Evolutionary conservation across 1,140 invertebrate genomes (phyloP), one percentile per base, ranked within the genome.

Genomic region (Heterodera schachtii): DNA sequence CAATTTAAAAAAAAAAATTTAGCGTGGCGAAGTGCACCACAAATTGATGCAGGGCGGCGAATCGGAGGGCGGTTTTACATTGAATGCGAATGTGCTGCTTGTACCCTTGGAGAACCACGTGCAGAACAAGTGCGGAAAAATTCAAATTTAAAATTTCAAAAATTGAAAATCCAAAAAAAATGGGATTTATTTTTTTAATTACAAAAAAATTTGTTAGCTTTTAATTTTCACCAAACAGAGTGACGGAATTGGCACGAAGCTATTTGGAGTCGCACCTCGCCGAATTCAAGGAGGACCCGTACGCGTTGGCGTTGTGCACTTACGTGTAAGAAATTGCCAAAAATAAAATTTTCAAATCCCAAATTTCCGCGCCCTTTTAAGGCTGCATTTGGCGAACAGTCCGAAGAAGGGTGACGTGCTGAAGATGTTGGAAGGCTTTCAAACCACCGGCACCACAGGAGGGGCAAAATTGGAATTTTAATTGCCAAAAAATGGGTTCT

Each of bases 1-100:
- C 19, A 19, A 19, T 64, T 13, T 64, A 19, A 31, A 31, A 31
- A 31, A 31, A 31, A 31, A 31, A 31, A 31, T 31, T 31, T 19
- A 64, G 75, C 94, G 93, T 9, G 94, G 94, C 70, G 93, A 93
- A 87, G 91, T 95, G 19, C 93, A 93, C 84, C 93, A 95, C 88
- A 92, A 93, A 64, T 81, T 85, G 73, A 93, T 95, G 92, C 94
- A 95, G 79, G 82, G 93, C 80, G 94, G 94, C 60, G 94, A 92
- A 78, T 92, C 93, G 79, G 92, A 93, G 9, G 92, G 93, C 85
- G 93, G 94, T 16, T 88, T 95, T 43, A 93, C 94, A 9, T 91
- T 97, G 0, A 95, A 95, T 0, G 95, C 96, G 4, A 95, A 94
- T 84, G 94, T 94, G 1, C 89, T 95, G 0, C 91, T 95, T 19